Evolutionary conservation across 30 jellyfish, hydroid and myxozoan species (phyloP), one percentile per base, ranked within the genome.

Genomic region (Pseudorhiza aurosa): DNA sequence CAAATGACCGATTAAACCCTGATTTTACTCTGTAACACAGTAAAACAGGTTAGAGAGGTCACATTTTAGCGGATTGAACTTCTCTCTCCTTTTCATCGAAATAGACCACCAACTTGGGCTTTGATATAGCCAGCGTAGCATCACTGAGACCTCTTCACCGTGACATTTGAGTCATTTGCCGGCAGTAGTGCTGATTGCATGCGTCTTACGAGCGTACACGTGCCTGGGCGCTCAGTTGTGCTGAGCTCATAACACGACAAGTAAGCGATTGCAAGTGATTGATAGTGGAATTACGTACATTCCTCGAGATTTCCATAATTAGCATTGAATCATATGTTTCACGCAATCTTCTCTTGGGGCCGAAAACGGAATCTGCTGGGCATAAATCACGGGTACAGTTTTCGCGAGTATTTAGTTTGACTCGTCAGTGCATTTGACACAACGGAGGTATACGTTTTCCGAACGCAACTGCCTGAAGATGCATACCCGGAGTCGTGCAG

Each of bases 101-200:
- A n/a, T 45, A 76, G 88, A 76, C 88, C 88, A 76, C 88, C 88
- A 60, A 35, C 79, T 53, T 1, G 71, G 60, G 82, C 29, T 40
- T 35, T 68, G n/a, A 68, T 43, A 47, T 68, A 0, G 2, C 22
- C 29, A 53, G 27, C 10, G 26, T 27, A 31, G 27, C 30, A 17
- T 25, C 8, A 15, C 65, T 56, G 37, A 7, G 70, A 35, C 39
- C 1, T 7, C 65, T 51, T 51, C 26, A 15, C 18, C 44, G 8
- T 57, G 40, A 57, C 12, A 45, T 45, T 36, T 60, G 28, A 42
- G 83, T 60, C 75, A 60, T 8, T 21, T 30, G 51, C 15, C 63
- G n/a, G 10, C 55, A 42, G 10, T 9, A 42, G 15, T 29, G 50
- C 77, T 30, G 77, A 31, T 64, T 33, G 35, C 58, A 18, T 6